Evolutionary conservation across 2,888 invertebrate genomes (phyloP), one percentile per base, ranked within the genome.

Genomic region (Lasiommata megera): DNA sequence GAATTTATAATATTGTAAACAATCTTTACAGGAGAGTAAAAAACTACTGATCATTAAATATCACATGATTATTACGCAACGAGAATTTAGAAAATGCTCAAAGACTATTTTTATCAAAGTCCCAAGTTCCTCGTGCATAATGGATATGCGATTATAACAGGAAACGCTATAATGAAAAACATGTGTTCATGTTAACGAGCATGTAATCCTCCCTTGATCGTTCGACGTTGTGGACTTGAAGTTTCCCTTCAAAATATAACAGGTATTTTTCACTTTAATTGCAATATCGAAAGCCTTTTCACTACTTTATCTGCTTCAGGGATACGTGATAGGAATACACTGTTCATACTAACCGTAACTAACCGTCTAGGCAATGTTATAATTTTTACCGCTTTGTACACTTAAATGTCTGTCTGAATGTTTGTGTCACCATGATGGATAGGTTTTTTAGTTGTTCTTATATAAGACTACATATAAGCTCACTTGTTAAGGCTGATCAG

Each of bases 191-290:
- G 68, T 62, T 70, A 68, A 70, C 60, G 66, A 68, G 63, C 65
- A 56, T 61, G 62, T 78, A 77, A 78, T 74, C 76, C 73, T 60
- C 63, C 59, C 62, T 56, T 64, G 64, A 67, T 59, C 67, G 66
- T 50, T 51, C 68, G 48, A 57, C 62, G 66, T 62, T 69, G 67
- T 65, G 58, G 67, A 72, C 68, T 69, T 70, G 66, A 63, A 66
- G 62, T 67, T 68, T 66, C 58, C 57, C 62, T 60, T 61, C 62
- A 66, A 68, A 69, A 69, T 66, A 70, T 57, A 60, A 59, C 51
- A 51, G 12, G 37, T 37, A 12, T 48, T 48, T 23, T 48, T 48
- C 48, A 48, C 18, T 48, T 36, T 48, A 23, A 48, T 18, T 16
- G 29, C 31, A 6, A 36, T 48, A 48, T 37, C 23, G 37, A 37